phyloP scores from a whole-genome alignment of 2,888 invertebrate genomes.

The Dorcus hopei region DNA sequence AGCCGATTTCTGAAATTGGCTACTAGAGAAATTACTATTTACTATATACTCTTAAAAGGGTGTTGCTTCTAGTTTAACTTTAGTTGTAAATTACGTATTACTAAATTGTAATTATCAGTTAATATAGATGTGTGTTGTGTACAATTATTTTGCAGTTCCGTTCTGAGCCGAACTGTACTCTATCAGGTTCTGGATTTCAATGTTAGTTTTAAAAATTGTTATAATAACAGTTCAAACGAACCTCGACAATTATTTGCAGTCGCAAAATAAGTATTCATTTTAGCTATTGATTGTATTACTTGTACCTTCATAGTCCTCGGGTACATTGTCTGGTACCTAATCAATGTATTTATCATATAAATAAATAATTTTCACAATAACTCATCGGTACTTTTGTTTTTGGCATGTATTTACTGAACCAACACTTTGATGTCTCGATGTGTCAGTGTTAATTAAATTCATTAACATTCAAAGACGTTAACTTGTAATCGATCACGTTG shows the following conservation, averaged over 20 bases:
- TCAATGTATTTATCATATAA: slow-evolving; percentile 24
- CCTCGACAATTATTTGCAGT: slow-evolving; percentile 9
- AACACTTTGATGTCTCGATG: slow-evolving; percentile 15
- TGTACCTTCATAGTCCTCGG: slow-evolving; percentile 17
- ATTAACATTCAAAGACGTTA: not conserved
- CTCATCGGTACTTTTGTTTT: slow-evolving; percentile 21
- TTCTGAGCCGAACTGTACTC: not conserved
- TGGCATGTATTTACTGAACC: slow-evolving; percentile 34
- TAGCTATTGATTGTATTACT: slow-evolving; percentile 11
- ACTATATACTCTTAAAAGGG: not conserved
- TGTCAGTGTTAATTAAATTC: not conserved
- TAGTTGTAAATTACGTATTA: slow-evolving; percentile 11
- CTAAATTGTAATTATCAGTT: slow-evolving; percentile 11
- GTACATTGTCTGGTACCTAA: slow-evolving; percentile 20
- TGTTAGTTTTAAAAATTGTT: slow-evolving; percentile 1
- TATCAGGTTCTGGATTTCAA: not conserved
- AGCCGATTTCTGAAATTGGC: slow-evolving; percentile 25
- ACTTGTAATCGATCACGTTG: not conserved
- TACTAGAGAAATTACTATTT: slow-evolving; percentile 8
- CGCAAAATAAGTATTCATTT: slow-evolving; percentile 19
- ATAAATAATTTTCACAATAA: slow-evolving; percentile 27
- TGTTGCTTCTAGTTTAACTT: slow-evolving; percentile 10
- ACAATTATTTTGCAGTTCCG: slow-evolving; percentile 18
- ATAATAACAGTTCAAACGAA: slow-evolving; percentile 5
- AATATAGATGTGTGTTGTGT: slow-evolving; percentile 18